Conservation (phyloP, 2,113 vertebrate species). For the Rynchops niger region DNA sequence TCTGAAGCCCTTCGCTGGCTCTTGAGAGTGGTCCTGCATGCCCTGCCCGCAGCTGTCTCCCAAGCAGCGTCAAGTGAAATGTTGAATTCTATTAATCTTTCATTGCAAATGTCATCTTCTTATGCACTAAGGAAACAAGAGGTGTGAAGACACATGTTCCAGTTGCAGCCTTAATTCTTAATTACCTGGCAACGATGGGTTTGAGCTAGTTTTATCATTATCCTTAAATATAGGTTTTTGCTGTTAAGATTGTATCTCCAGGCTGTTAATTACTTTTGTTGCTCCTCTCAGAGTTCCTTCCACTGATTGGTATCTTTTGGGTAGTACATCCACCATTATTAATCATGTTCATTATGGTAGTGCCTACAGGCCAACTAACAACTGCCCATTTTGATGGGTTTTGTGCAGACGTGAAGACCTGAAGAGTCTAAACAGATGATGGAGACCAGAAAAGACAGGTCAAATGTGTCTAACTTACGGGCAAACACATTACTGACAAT, state of each 20-base stretch:
- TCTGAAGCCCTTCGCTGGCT: background rate
- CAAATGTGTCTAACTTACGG: background rate
- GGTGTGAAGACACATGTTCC: background rate
- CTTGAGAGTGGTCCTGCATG: rapidly evolving
- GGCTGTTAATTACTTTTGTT: background rate
- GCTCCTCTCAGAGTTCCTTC: background rate
- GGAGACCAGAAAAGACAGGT: background rate
- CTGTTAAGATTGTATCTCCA: constrained; percentile 1
- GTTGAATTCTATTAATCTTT: background rate
- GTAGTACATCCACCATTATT: background rate
- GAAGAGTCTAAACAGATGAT: background rate
- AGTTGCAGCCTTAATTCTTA: background rate
- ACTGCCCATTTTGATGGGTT: background rate
- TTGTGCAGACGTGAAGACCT: constrained; percentile 4
- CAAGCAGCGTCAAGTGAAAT: rapidly evolving
- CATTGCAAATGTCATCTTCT: background rate
- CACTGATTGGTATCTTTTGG: background rate
- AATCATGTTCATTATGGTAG: background rate
- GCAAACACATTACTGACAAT: background rate
- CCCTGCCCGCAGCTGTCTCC: background rate
- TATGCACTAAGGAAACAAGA: background rate
- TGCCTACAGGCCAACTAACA: background rate
- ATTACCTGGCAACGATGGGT: background rate
- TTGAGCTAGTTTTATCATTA: background rate
- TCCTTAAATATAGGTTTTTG: background rate